Evolutionary conservation across 37 sponge, comb jelly and placozoan genomes (phyloP).

Genomic region (Oscarella lobularis): DNA sequence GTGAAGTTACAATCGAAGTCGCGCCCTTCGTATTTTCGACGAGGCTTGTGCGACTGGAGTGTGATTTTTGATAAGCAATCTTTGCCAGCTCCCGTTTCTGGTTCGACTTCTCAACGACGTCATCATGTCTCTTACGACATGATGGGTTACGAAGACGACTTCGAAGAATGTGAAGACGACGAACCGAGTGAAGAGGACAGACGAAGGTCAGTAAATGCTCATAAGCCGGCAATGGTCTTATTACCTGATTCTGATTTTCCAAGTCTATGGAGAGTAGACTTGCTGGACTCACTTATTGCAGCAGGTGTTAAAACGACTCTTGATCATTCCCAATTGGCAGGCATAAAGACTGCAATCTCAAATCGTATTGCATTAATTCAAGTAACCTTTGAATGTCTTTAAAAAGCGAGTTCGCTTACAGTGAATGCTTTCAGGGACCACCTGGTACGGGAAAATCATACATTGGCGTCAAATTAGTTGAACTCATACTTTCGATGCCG

Average conservation of each 20-base stretch:
- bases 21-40: background rate
- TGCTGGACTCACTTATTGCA: no score
- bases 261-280: no score
- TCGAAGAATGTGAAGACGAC: no score
- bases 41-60: background rate
- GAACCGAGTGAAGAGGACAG: no score
- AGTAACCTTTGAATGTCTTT: no score
- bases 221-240: background rate
- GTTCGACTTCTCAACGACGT: no score
- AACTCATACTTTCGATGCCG: conserved; percentile 2
- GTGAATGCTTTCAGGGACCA: conserved; percentile 95
- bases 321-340: background rate
- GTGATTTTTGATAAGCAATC: background rate
- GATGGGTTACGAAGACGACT: no score
- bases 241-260: background rate
- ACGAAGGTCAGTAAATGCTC: no score
- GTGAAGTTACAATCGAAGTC: no score
- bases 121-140: no score
- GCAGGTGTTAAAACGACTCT: background rate
- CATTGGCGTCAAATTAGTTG: conserved; percentile 69
- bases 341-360: background rate
- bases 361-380: background rate
- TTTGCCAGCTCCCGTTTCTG: no score
- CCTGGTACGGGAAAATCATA: conserved; percentile 92
- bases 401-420: no score